phyloP scores from a whole-genome alignment of 2,888 invertebrate species.

The Cylloceria caligata region DNA sequence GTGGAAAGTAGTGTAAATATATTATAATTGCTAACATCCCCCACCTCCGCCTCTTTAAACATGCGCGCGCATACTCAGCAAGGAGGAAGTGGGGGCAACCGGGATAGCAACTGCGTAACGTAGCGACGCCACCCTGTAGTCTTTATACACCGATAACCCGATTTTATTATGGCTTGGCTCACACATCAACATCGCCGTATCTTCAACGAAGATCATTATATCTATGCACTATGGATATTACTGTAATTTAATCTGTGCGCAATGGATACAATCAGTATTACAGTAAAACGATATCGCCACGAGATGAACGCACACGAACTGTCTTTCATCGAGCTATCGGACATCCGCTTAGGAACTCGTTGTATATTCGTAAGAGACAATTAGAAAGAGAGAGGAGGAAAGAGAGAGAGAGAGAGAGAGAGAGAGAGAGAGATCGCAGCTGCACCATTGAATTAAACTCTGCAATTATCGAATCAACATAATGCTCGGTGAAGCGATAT shows the following conservation, averaged over 20 bases:
- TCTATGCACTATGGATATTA: not conserved
- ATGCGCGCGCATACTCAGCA: not conserved
- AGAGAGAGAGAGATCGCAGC: no score
- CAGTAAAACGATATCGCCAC: constrained; percentile 18
- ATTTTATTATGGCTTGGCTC: constrained; percentile 3
- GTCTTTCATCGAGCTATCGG: not conserved
- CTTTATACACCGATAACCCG: constrained; percentile 1
- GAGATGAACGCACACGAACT: constrained; percentile 15
- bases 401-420: constrained; percentile 1
- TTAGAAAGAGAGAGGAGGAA: not conserved
- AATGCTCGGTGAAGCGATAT: not conserved
- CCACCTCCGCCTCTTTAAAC: not conserved
- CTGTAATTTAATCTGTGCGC: not conserved
- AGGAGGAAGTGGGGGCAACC: no score
- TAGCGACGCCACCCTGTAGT: not conserved
- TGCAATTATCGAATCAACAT: constrained; percentile 20
- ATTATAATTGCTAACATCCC: not conserved
- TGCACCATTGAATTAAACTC: not conserved
- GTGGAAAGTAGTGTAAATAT: not conserved
- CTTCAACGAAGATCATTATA: not conserved
- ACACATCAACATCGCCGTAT: not conserved
- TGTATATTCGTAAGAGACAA: not conserved
- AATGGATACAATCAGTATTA: not conserved
- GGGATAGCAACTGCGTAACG: not conserved
- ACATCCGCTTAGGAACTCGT: not conserved